A percentile compares a stretch with the other conserved stretches of the same genome.
Conservation (phyloP, 2,888 invertebrate genomes). For the Megalurothrips usitatus region DNA sequence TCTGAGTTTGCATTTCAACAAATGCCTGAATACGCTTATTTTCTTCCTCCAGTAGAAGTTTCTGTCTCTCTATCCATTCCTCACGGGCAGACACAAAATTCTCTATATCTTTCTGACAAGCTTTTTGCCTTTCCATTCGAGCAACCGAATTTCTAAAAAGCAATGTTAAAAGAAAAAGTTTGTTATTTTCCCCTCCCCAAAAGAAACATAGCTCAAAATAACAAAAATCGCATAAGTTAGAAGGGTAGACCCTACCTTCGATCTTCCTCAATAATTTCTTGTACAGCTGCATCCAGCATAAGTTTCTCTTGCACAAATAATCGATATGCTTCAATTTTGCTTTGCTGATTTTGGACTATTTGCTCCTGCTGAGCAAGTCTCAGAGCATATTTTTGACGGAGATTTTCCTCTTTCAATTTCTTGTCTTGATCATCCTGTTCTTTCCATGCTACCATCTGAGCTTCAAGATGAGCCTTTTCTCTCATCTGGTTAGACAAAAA, state of each 20-base stretch:
- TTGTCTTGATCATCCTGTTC: not conserved
- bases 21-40: not conserved
- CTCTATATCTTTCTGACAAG: slow-evolving; percentile 10
- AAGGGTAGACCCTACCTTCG: not conserved
- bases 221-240: not conserved
- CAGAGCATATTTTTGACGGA: not conserved
- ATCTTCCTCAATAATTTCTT: slow-evolving; percentile 2
- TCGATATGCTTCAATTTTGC: not conserved
- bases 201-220: not conserved
- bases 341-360: not conserved
- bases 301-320: not conserved
- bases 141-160: not conserved
- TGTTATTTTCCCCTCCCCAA: not conserved
- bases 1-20: slow-evolving; percentile 15
- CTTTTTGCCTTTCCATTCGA: not conserved
- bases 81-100: not conserved
- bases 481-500: not conserved
- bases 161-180: not conserved
- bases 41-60: not conserved
- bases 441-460: not conserved
- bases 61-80: not conserved
- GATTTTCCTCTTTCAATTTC: not conserved
- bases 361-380: not conserved
- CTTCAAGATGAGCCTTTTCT: slow-evolving; percentile 9
- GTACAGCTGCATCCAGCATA: slow-evolving; percentile 9